These are phyloP conservation scores for Laothoe populi DNA, from an alignment of 2,888 invertebrate genomes.

Conservation along the genomic window DNA sequence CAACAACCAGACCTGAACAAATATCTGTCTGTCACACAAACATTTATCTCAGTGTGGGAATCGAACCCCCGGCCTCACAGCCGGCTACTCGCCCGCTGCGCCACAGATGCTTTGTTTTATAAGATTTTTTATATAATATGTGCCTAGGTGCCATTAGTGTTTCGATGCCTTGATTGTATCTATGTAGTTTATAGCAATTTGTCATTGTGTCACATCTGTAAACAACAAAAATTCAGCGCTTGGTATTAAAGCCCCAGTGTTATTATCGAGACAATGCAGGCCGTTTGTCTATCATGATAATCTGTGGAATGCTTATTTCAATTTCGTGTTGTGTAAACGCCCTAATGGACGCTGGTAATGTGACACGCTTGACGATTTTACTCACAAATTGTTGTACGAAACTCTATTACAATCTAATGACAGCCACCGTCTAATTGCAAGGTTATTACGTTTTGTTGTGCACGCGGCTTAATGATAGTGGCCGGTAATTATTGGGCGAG, in stretches of 20 bases:
- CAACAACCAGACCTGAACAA: too few species aligned
- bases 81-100: too few species aligned
- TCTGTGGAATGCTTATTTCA: constrained; percentile 83
- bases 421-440: constrained; percentile 82
- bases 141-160: background rate
- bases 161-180: background rate
- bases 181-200: background rate
- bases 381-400: constrained; percentile 84
- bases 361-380: constrained; percentile 85
- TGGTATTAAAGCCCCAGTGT: constrained; percentile 56
- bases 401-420: constrained; percentile 84
- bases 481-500: constrained; percentile 80
- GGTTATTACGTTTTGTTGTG: constrained; percentile 82
- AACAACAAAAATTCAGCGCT: constrained; percentile 15
- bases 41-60: too few species aligned
- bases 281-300: constrained; percentile 83
- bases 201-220: constrained; percentile 16
- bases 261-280: constrained; percentile 81
- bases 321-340: constrained; percentile 84
- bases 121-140: too few species aligned
- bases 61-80: too few species aligned
- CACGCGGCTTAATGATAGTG: constrained; percentile 77
- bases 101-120: too few species aligned
- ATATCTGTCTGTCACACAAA: too few species aligned
- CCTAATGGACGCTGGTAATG: constrained; percentile 83